Evolutionary conservation across 1,140 invertebrate species (phyloP).

Genomic region (Heliconius himera): DNA sequence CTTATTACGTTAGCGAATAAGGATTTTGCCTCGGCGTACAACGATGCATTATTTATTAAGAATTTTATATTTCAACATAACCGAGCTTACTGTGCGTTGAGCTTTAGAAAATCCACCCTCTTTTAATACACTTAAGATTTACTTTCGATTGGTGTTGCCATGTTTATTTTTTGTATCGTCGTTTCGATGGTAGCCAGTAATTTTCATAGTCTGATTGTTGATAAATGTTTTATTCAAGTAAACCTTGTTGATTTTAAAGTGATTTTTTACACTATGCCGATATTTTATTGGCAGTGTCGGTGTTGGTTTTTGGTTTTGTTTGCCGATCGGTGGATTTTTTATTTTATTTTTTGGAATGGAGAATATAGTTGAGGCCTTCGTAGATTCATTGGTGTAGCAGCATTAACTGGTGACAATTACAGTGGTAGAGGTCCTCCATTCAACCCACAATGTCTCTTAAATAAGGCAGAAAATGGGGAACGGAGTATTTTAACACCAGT

Average conservation of each 20-base stretch:
- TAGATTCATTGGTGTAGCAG: no score
- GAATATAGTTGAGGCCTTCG: neutral
- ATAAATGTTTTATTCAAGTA: constrained; percentile 39
- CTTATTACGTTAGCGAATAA: constrained; percentile 47
- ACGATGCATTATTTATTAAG: constrained; percentile 70
- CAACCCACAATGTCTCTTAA: no score
- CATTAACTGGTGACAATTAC: no score
- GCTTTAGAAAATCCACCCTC: neutral
- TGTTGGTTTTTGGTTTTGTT: neutral
- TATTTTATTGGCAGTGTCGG: constrained; percentile 12
- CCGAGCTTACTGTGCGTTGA: neutral
- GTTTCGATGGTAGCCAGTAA: constrained; percentile 30
- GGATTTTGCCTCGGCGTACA: constrained; percentile 42
- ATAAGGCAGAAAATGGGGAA: neutral
- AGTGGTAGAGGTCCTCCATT: no score
- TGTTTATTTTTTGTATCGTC: constrained; percentile 39
- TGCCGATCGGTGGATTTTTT: neutral
- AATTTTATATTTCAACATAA: constrained; percentile 36
- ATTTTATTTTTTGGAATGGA: neutral
- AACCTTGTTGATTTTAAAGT: neutral
- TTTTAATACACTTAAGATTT: neutral
- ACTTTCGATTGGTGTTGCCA: neutral
- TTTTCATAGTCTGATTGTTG: constrained; percentile 38
- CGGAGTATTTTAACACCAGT: neutral
- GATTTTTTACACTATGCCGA: constrained; percentile 16